Percentiles rank a stretch among this genome's conserved stretches.
Evolutionary conservation across 2,797 vertebrate species (phyloP).

Genomic region (Sarcophilus harrisii): DNA sequence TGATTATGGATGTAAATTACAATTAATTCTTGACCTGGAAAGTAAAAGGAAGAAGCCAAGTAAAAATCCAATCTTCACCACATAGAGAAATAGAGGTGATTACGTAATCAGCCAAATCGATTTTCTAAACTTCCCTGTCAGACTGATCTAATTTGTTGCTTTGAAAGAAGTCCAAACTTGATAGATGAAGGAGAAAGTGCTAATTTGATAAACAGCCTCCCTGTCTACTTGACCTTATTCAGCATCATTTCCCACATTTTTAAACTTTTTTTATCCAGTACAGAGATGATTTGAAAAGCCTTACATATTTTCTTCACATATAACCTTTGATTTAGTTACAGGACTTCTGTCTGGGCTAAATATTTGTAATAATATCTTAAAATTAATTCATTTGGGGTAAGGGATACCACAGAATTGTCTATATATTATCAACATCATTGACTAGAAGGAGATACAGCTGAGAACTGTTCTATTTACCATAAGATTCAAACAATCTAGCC

Average conservation of each 20-base stretch:
- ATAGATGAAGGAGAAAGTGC: conserved; percentile 17
- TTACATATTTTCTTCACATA: conserved; percentile 24
- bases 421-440: not conserved
- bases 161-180: conserved; percentile 13
- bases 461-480: conserved; percentile 6
- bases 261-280: conserved; percentile 13
- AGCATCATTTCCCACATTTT: conserved; percentile 11
- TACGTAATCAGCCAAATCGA: conserved; percentile 34
- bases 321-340: not conserved
- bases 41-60: conserved; percentile 69
- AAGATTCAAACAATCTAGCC: not conserved
- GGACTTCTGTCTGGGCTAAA: conserved; percentile 12
- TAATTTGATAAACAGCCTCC: not conserved
- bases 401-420: not conserved
- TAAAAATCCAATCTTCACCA: conserved; percentile 62
- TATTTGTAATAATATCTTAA: conserved; percentile 2
- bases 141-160: conserved; percentile 31
- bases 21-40: conserved; percentile 72
- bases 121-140: conserved; percentile 47
- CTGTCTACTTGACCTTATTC: not conserved
- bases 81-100: conserved; percentile 46
- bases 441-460: not conserved
- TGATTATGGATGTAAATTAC: conserved; percentile 45
- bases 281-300: not conserved
- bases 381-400: conserved; percentile 8